These are phyloP conservation scores for Eledona agricola DNA, from an alignment of 2,888 invertebrate species.

Conservation along the genomic window DNA sequence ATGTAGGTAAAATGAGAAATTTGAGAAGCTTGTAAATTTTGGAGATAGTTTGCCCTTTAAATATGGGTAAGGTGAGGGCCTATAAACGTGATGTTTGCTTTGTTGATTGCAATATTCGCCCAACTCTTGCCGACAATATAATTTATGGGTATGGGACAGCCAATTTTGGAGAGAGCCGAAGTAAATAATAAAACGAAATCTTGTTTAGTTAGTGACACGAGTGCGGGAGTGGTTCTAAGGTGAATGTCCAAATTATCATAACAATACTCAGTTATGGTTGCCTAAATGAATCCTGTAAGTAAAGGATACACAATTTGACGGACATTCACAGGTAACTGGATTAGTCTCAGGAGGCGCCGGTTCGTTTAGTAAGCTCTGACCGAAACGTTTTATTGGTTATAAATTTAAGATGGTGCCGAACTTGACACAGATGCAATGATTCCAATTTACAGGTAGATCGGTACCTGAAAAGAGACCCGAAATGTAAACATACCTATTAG, in stretches of 20 bases:
- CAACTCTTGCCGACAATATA: no score
- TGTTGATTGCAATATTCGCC: no score
- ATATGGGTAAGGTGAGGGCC: no score
- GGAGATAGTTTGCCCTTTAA: no score
- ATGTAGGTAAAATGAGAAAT: no score
- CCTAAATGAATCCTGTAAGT: slow-evolving; percentile 23
- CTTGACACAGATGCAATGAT: no score
- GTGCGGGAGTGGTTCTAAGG: slow-evolving; percentile 24
- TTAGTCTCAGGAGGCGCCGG: slow-evolving; percentile 14
- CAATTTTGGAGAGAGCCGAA: no score
- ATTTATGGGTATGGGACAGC: no score
- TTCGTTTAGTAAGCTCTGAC: slow-evolving; percentile 10
- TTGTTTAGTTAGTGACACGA: slow-evolving; percentile 14
- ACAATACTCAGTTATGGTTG: slow-evolving; percentile 25
- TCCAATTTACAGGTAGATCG: slow-evolving; percentile 16
- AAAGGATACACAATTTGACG: slow-evolving; percentile 26
- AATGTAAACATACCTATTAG: slow-evolving; percentile 9
- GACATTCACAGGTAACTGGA: slow-evolving; percentile 29
- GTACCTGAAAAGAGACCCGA: slow-evolving; percentile 10
- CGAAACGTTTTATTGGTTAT: slow-evolving; percentile 10
- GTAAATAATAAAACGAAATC: slow-evolving; percentile 20
- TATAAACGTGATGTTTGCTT: no score
- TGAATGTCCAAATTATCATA: slow-evolving; percentile 27
- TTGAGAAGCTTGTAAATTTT: no score
- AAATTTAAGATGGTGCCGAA: slow-evolving; percentile 7